phyloP scores from a whole-genome alignment of 1,140 invertebrate species.

The Drosophila lacteicornis region DNA sequence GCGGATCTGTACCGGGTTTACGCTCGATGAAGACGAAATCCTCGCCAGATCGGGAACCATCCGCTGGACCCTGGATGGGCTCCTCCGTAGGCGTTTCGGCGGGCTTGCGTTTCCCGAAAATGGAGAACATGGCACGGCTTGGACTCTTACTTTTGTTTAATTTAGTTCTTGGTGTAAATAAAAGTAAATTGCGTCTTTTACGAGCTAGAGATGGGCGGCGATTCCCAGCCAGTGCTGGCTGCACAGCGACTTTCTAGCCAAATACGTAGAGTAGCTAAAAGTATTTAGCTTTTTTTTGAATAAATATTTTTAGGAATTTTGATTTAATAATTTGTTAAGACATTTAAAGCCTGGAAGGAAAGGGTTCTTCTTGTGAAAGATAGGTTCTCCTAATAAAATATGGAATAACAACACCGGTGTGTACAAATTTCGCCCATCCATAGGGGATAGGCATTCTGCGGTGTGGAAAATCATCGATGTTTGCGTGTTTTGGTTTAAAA shows the following conservation, averaged over 20 bases:
- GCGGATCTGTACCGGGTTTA: constrained; percentile 46
- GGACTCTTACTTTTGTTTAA: neutral
- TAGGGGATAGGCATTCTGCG: no score
- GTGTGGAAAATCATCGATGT: no score
- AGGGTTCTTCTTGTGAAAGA: no score
- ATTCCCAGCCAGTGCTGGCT: constrained; percentile 9
- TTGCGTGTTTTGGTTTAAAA: no score
- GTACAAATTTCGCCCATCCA: no score
- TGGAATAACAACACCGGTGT: no score
- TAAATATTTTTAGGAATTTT: no score
- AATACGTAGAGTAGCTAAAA: neutral
- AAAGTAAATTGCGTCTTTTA: constrained; percentile 25
- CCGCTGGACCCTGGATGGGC: constrained; percentile 71
- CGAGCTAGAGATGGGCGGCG: constrained; percentile 23
- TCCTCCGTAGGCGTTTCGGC: constrained; percentile 74
- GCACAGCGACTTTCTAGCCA: neutral
- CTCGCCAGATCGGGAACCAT: constrained; percentile 52
- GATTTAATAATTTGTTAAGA: no score
- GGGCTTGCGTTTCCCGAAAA: constrained; percentile 75
- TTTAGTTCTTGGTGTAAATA: constrained; percentile 12
- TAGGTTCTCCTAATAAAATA: no score
- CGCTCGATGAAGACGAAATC: constrained; percentile 82
- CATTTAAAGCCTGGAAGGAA: no score
- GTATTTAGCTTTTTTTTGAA: no score
- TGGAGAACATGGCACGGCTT: constrained; percentile 60